These are phyloP conservation scores for Rhagonycha lutea DNA, from an alignment of 2,888 invertebrate genomes.

Conservation along the genomic window DNA sequence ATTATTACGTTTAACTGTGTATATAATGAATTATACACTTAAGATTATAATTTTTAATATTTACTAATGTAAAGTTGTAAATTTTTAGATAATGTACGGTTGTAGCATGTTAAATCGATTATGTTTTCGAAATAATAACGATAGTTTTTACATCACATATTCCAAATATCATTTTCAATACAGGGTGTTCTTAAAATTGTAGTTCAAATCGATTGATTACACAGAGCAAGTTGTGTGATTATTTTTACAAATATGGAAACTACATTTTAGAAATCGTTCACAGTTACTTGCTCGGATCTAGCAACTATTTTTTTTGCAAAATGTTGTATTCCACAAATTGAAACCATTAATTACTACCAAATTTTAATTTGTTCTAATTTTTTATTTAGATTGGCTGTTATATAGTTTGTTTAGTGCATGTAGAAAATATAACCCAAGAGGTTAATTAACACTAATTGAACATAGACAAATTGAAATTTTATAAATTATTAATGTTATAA, in stretches of 20 bases:
- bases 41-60: neutral
- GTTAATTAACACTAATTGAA: neutral
- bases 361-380: neutral
- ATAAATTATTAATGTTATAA: neutral
- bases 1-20: neutral
- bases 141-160: constrained; percentile 1
- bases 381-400: neutral
- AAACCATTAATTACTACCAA: neutral
- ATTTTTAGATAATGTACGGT: constrained; percentile 1
- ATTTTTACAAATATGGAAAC: neutral
- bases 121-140: neutral
- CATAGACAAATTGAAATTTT: neutral
- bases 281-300: neutral
- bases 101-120: neutral
- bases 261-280: neutral
- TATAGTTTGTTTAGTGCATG: neutral
- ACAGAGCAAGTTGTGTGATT: neutral
- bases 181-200: constrained; percentile 1
- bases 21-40: neutral
- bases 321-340: neutral
- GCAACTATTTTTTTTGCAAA: neutral
- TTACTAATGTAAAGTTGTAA: neutral
- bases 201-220: neutral
- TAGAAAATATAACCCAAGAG: neutral
- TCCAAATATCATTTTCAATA: constrained; percentile 8